These are phyloP conservation scores for Scaptomyza graminum DNA, from an alignment of 1,140 invertebrate species.

Conservation along the genomic window DNA sequence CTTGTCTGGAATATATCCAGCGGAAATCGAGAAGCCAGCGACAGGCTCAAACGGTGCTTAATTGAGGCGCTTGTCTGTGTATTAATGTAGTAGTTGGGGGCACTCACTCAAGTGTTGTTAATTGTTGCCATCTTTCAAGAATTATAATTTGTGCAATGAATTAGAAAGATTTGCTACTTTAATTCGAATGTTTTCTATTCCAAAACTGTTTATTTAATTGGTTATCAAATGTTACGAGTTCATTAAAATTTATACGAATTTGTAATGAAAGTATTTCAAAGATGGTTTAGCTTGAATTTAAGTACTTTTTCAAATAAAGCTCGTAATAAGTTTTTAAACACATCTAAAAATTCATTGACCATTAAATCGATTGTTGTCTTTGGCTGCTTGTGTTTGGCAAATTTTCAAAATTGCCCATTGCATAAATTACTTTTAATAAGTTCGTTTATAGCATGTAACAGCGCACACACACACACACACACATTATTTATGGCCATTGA, in stretches of 20 bases:
- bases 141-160: slow-evolving; percentile 16
- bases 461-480: too few relatives aligned
- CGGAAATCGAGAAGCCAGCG: slow-evolving; percentile 1
- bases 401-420: slow-evolving; percentile 14
- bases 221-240: background rate
- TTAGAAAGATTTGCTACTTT: slow-evolving; percentile 22
- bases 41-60: slow-evolving; percentile 3
- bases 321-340: too few relatives aligned
- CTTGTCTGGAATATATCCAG: slow-evolving; percentile 42
- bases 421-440: slow-evolving; percentile 49
- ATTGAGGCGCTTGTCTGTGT: slow-evolving; percentile 1
- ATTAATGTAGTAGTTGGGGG: background rate
- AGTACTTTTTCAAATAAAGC: too few relatives aligned
- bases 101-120: slow-evolving; percentile 36
- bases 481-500: slow-evolving; percentile 50
- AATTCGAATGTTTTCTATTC: background rate
- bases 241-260: background rate
- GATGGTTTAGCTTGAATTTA: too few relatives aligned
- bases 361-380: background rate
- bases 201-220: slow-evolving; percentile 3
- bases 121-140: slow-evolving; percentile 22
- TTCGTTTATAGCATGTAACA: slow-evolving; percentile 32
- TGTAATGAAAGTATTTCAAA: background rate
- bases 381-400: background rate
- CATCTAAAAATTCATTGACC: background rate